Evolutionary conservation across 2,888 invertebrate species (phyloP), one percentile per base, ranked within the genome.

Genomic region (Leucophora obtusa): DNA sequence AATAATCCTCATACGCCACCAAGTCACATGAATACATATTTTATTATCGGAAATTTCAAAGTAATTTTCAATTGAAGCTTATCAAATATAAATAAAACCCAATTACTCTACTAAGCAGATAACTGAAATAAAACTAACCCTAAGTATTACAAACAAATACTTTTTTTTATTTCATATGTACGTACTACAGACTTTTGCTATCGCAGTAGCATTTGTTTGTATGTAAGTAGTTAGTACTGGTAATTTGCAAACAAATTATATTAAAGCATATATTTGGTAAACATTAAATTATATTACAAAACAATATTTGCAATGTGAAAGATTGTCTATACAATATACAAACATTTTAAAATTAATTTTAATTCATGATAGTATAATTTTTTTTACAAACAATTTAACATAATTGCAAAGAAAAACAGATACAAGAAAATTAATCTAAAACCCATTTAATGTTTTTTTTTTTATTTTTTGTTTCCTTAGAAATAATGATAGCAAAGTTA

Each of bases 331-430:
- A 11, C 2, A 56, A 58, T 17, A 21, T 2, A 51, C 17, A 62
- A 18, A 54, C 10, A 51, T 21, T 18, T 62, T 58, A 17, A 43
- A 51, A 33, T 66, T 47, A 56, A 65, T 43, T 66, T 54, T 56
- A 65, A 74, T 66, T 71, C 43, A 60, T 70, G 38, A 62, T 60
- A 71, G 33, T 35, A 63, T 28, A 1, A 7, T 3, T 28, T 28
- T 28, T 28, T 43, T 56, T 47, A 28, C 43, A 74, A 74, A 71
- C 54, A 71, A 75, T 66, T 79, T 66, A 71, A 65, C 21, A 69
- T 6, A 59, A 60, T 54, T 28, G 51, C 14, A 33, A 53, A 62
- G 7, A 33, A 43, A 62, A 14, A 33, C 11, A 33, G 2, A 14
- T 17, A 47, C 1, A 63, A 51, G 14, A 33, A 33, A 60, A 69